These are phyloP conservation scores for Myodes glareolus DNA, from an alignment of 2,113 vertebrate genomes.

Conservation along the genomic window DNA sequence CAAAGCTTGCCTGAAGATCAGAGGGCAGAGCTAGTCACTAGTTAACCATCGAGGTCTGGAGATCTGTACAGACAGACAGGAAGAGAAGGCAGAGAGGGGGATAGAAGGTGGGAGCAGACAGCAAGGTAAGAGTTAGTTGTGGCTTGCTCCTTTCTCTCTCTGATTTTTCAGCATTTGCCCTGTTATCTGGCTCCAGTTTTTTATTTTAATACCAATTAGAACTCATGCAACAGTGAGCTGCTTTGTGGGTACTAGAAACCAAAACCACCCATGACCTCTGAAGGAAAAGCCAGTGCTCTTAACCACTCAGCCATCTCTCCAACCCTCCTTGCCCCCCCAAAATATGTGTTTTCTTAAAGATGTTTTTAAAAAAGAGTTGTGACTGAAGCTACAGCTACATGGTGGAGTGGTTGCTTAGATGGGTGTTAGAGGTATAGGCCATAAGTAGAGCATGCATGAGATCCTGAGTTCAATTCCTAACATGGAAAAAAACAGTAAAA, in stretches of 20 bases:
- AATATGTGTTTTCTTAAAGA: not conserved
- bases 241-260: not conserved
- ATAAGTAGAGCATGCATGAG: too few relatives aligned
- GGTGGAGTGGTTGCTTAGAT: not conserved
- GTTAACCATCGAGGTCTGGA: too few relatives aligned
- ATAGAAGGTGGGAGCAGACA: too few relatives aligned
- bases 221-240: not conserved
- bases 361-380: not conserved
- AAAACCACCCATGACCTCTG: not conserved
- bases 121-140: too few relatives aligned
- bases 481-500: not conserved
- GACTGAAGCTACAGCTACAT: not conserved
- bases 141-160: too few relatives aligned
- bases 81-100: too few relatives aligned
- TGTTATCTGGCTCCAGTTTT: too few relatives aligned
- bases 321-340: not conserved
- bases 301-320: not conserved
- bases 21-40: too few relatives aligned
- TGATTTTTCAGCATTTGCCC: too few relatives aligned
- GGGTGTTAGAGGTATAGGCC: not conserved
- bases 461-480: not conserved
- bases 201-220: too few relatives aligned
- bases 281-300: not conserved
- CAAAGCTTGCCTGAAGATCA: too few relatives aligned
- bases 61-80: too few relatives aligned